Evolutionary conservation across 30 jellyfish, hydroid and myxozoan species (phyloP), one percentile per base, ranked within the genome.

Genomic region (Rhopilema esculentum): DNA sequence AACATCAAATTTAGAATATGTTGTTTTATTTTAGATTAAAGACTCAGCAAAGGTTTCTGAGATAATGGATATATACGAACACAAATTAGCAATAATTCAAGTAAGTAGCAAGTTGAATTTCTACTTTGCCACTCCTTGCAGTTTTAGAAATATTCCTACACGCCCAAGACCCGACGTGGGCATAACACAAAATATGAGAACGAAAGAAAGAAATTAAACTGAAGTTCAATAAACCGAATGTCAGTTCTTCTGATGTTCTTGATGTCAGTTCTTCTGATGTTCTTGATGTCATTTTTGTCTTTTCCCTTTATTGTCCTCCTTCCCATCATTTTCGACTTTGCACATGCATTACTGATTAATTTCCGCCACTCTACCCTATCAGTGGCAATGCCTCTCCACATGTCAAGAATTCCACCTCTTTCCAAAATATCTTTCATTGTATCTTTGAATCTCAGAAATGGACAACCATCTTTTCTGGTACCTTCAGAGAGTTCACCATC

Each of bases 1-100:
- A n/a, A n/a, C n/a, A n/a, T 0, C 19, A 40, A 6, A 12, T 12
- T 40, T 12, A 40, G 6, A 40, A 12, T 2, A 40, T 40, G 57
- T 57, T 75, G 70, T 30, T 26, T 0, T 27, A 18, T 68, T 89
- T 32, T 50, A 94, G 99, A 71, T 89, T 21, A 94, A 94, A 89
- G 99, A 94, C 72, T 78, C 86, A 24, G 62, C 99, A 49, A 94
- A 94, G 61, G 48, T 94, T 20, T 90, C 97, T 4, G 99, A 94
- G 23, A 80, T 94, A 19, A 89, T 94, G 95, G 97, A 85, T 49
- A 83, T 89, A 26, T 94, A 89, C 75, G 99, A 94, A 67, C 97
- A 89, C 52, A 89, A 85, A 69, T 72, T 94, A 25, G 94, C 96
- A 1, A 73, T 91, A 17, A 67, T 90, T 20, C 75, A 85, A 91